These are phyloP conservation scores for Pangasius macronema DNA, from an alignment of 2,797 vertebrate genomes.

Conservation along the genomic window DNA sequence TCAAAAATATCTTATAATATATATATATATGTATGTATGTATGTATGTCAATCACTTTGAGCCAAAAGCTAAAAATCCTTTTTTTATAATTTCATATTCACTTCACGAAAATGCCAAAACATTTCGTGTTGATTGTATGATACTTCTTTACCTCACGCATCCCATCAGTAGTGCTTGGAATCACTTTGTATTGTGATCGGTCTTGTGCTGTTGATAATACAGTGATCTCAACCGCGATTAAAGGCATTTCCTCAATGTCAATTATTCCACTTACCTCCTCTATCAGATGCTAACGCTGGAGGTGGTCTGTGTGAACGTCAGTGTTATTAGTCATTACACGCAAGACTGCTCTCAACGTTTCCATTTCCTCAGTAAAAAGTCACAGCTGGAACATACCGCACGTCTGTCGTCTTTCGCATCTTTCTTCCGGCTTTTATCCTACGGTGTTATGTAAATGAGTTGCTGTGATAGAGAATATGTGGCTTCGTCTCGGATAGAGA, in stretches of 20 bases:
- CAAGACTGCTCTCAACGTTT: conserved; percentile 22
- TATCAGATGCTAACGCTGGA: conserved; percentile 11
- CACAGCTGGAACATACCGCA: conserved; percentile 19
- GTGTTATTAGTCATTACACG: conserved; percentile 38
- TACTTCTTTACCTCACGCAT: neutral
- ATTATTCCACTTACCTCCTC: conserved; percentile 26
- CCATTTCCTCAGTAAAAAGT: conserved; percentile 12
- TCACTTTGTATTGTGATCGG: neutral
- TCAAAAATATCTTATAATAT: neutral
- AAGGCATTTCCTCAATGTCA: conserved; percentile 23
- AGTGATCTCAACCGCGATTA: neutral
- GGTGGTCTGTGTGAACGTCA: conserved; percentile 31
- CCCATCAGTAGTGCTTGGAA: neutral
- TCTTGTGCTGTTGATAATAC: neutral
- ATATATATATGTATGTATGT: too few relatives aligned
- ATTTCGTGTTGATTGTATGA: neutral
- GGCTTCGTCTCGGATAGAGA: neutral
- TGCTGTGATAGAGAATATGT: neutral
- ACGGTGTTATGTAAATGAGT: neutral
- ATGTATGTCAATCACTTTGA: too few relatives aligned
- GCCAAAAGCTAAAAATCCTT: neutral
- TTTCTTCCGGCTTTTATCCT: neutral
- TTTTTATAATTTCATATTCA: neutral
- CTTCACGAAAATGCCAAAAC: neutral
- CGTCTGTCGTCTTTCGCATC: neutral